phyloP scores from a whole-genome alignment of 2,888 invertebrate species.

The Scaptomyza parva region DNA sequence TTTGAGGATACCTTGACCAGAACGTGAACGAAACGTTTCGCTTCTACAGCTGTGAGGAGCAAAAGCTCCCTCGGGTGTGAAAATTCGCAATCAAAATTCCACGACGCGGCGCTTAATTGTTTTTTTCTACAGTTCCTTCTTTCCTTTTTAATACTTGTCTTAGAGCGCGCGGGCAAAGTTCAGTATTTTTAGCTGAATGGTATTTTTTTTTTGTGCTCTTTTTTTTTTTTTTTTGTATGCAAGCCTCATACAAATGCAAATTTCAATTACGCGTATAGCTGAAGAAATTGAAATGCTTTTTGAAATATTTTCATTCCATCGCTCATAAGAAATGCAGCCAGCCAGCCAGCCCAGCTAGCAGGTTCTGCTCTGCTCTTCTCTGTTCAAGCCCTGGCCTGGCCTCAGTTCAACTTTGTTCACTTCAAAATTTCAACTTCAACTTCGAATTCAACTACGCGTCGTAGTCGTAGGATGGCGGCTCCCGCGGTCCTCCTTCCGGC shows the following conservation, averaged over 20 bases:
- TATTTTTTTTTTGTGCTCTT: constrained; percentile 6
- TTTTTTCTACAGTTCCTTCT: constrained; percentile 45
- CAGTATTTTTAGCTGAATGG: constrained; percentile 14
- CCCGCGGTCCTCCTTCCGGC: constrained; percentile 20
- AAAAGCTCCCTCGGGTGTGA: constrained; percentile 20
- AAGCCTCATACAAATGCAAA: constrained; percentile 73
- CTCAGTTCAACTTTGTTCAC: constrained; percentile 47
- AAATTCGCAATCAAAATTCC: constrained; percentile 78
- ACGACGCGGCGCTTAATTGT: constrained; percentile 70
- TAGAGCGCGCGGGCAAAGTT: constrained; percentile 32
- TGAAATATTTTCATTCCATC: constrained; percentile 69
- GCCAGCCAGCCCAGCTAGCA: too few relatives aligned
- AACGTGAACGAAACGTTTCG: constrained; percentile 2
- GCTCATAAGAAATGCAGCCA: constrained; percentile 72
- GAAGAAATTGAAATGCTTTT: constrained; percentile 75
- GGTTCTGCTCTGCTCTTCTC: constrained; percentile 11
- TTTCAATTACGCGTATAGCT: constrained; percentile 78
- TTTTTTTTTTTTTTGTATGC: constrained; percentile 41
- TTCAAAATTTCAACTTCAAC: constrained; percentile 28
- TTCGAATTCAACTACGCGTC: constrained; percentile 28
- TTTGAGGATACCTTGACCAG: constrained; percentile 19
- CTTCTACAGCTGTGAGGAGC: neutral
- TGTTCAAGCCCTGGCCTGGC: constrained; percentile 15
- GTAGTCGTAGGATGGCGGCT: too few relatives aligned
- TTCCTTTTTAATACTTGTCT: constrained; percentile 41